Conservation (phyloP, 2,888 invertebrate genomes). For the Campopleginae sp. region DNA sequence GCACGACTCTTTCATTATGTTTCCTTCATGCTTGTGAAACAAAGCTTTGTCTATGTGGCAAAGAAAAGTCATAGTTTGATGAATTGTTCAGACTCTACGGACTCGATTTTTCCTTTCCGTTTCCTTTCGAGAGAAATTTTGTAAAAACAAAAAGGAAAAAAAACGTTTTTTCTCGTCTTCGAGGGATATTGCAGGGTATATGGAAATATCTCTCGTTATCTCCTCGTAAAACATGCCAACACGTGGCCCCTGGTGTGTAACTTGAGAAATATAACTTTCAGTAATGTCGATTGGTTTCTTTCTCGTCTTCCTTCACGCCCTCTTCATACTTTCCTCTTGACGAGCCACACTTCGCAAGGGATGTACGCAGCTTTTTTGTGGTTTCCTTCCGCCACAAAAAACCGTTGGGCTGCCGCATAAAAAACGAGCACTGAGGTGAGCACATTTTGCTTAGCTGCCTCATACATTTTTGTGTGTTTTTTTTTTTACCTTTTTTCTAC, state of each 20-base stretch:
- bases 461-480: not conserved
- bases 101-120: not conserved
- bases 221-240: slow-evolving; percentile 34
- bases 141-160: not conserved
- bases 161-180: not conserved
- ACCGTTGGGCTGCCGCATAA: slow-evolving; percentile 39
- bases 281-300: slow-evolving; percentile 24
- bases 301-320: not conserved
- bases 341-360: slow-evolving; percentile 28
- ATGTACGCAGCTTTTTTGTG: slow-evolving; percentile 35
- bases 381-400: slow-evolving; percentile 57
- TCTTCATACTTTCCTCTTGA: not conserved
- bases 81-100: not conserved
- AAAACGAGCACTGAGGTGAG: slow-evolving; percentile 8
- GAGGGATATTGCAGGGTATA: slow-evolving; percentile 27
- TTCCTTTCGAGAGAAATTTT: not conserved
- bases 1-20: slow-evolving; percentile 5
- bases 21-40: slow-evolving; percentile 1
- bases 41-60: slow-evolving; percentile 22
- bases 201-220: slow-evolving; percentile 44
- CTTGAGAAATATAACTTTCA: slow-evolving; percentile 48
- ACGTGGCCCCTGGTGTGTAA: slow-evolving; percentile 45
- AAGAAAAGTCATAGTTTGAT: slow-evolving; percentile 10
- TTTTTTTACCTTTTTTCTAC: not conserved
- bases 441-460: not conserved